Conservation (phyloP, 2,797 vertebrate species). For the Podarcis siculus region DNA sequence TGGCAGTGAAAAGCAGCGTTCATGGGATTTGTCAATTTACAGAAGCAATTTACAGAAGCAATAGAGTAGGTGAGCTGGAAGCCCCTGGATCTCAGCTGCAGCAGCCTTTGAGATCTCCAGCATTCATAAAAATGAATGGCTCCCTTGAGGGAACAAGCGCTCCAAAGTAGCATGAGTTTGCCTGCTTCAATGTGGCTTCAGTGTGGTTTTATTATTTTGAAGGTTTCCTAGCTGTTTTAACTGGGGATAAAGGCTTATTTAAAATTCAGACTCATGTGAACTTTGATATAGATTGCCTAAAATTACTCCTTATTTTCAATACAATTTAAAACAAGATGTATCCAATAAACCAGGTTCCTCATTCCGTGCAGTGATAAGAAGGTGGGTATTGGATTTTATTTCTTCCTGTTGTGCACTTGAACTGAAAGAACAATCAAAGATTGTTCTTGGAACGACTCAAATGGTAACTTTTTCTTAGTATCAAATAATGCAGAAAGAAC, state of each 20-base stretch:
- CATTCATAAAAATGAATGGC: not conserved
- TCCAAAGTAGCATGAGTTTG: not conserved
- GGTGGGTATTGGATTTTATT: not conserved
- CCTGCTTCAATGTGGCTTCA: not conserved
- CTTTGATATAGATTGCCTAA: constrained; percentile 1
- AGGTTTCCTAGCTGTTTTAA: not conserved
- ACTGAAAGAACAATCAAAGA: constrained; percentile 33
- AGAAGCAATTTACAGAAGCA: no score
- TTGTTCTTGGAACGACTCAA: constrained; percentile 15
- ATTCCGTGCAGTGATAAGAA: constrained; percentile 28
- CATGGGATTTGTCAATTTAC: no score
- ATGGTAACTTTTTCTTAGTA: constrained; percentile 9
- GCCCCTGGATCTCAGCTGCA: not conserved
- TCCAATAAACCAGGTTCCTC: constrained; percentile 25
- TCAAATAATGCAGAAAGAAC: constrained; percentile 29
- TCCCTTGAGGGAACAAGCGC: not conserved
- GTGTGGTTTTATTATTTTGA: not conserved
- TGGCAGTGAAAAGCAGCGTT: not conserved
- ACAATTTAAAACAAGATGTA: constrained; percentile 25
- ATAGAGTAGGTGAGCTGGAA: not conserved
- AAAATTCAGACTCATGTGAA: constrained; percentile 12
- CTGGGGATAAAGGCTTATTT: not conserved
- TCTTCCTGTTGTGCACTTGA: constrained; percentile 17
- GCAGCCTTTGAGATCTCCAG: not conserved
- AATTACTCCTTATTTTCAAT: constrained; percentile 29